Percentiles rank a stretch among this genome's conserved stretches.
These are phyloP conservation scores for Bombus picipes DNA, from an alignment of 1,140 invertebrate genomes.

Conservation along the genomic window DNA sequence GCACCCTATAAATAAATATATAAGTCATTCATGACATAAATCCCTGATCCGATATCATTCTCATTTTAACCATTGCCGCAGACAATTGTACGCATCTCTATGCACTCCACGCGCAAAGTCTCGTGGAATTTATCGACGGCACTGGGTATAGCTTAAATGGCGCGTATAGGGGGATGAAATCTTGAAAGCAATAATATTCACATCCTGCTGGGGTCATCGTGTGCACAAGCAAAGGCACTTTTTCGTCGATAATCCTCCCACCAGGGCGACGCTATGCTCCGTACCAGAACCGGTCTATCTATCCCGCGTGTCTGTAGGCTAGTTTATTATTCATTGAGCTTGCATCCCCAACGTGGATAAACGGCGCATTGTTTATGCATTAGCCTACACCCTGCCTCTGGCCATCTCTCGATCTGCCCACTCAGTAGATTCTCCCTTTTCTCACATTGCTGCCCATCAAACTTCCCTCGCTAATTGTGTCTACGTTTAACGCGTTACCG, in stretches of 20 bases:
- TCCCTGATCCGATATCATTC: neutral
- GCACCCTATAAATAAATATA: neutral
- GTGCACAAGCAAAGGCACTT: conserved; percentile 54
- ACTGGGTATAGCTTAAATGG: neutral
- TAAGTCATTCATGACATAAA: neutral
- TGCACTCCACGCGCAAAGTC: neutral
- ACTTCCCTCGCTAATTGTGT: conserved; percentile 44
- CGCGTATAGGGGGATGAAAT: conserved; percentile 43
- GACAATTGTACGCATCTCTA: neutral
- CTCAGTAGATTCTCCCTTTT: conserved; percentile 59
- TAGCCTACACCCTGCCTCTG: conserved; percentile 62
- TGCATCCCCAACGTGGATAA: conserved; percentile 73
- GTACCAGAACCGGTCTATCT: conserved; percentile 64
- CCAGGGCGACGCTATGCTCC: conserved; percentile 18
- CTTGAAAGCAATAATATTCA: conserved; percentile 67
- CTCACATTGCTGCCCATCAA: conserved; percentile 49
- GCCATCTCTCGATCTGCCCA: conserved; percentile 57
- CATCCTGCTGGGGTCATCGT: conserved; percentile 28
- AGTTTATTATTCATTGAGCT: conserved; percentile 77
- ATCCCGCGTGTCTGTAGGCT: conserved; percentile 67
- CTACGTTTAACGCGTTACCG: neutral
- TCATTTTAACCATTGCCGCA: conserved; percentile 3
- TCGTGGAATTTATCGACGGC: conserved; percentile 9
- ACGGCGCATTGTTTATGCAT: conserved; percentile 78
- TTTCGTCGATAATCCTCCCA: conserved; percentile 74